Conservation (phyloP, 2,888 invertebrate species). For the Synanthedon myopaeformis region DNA sequence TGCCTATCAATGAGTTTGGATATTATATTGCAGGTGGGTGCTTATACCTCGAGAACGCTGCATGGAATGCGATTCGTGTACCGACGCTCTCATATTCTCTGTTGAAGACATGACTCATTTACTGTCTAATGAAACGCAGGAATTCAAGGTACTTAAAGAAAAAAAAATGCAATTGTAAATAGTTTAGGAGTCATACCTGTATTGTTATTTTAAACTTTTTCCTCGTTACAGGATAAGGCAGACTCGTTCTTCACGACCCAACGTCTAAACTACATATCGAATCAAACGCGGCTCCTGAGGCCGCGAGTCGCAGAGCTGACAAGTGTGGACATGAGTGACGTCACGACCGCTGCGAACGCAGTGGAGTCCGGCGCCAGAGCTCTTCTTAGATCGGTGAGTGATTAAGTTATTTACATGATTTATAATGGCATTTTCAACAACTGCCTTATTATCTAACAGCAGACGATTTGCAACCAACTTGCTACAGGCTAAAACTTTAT, state of each 20-base stretch:
- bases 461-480: no score
- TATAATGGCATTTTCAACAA: not conserved
- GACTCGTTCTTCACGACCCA: slow-evolving; percentile 90
- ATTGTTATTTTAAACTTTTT: no score
- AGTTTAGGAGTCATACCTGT: no score
- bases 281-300: slow-evolving; percentile 75
- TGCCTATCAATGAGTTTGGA: no score
- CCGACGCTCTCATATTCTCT: slow-evolving; percentile 88
- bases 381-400: slow-evolving; percentile 59
- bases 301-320: slow-evolving; percentile 76
- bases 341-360: slow-evolving; percentile 70
- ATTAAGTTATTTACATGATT: slow-evolving; percentile 1
- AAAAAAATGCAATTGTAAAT: not conserved
- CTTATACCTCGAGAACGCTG: slow-evolving; percentile 88
- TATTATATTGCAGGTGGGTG: slow-evolving; percentile 76
- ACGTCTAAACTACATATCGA: slow-evolving; percentile 83
- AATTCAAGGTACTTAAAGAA: slow-evolving; percentile 73
- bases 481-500: no score
- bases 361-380: slow-evolving; percentile 75
- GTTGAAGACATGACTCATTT: slow-evolving; percentile 79
- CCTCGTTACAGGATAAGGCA: slow-evolving; percentile 74
- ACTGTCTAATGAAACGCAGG: slow-evolving; percentile 79
- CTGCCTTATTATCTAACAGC: no score
- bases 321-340: slow-evolving; percentile 75
- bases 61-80: slow-evolving; percentile 91